Evolutionary conservation across 2,888 invertebrate genomes (phyloP).

Genomic region (Flabesymbios commensalis): DNA sequence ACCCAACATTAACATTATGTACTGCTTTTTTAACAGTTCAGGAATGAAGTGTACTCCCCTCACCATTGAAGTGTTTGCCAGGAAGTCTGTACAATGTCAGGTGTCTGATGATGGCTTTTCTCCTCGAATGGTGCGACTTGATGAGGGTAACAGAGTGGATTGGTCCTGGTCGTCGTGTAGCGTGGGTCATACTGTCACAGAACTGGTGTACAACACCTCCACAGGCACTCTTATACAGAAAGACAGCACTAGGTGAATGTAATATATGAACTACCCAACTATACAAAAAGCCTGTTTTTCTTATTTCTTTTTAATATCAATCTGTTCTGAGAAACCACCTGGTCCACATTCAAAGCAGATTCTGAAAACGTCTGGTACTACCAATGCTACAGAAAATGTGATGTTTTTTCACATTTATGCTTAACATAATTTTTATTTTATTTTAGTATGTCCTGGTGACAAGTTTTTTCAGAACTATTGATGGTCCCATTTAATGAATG

Average conservation of each 20-base stretch:
- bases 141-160: slow-evolving; percentile 55
- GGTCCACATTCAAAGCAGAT: too few relatives aligned
- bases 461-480: too few relatives aligned
- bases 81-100: slow-evolving; percentile 47
- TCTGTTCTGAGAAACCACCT: too few relatives aligned
- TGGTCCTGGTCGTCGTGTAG: slow-evolving; percentile 57
- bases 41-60: slow-evolving; percentile 56
- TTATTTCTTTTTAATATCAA: too few relatives aligned
- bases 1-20: background rate
- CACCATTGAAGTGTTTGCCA: slow-evolving; percentile 49
- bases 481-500: too few relatives aligned
- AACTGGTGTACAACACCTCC: slow-evolving; percentile 26
- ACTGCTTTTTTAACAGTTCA: slow-evolving; percentile 38
- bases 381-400: too few relatives aligned
- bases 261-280: too few relatives aligned
- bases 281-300: too few relatives aligned
- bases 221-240: slow-evolving; percentile 22
- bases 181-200: slow-evolving; percentile 26
- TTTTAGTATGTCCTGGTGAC: too few relatives aligned
- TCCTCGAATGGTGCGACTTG: slow-evolving; percentile 56
- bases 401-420: too few relatives aligned
- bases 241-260: slow-evolving; percentile 8
- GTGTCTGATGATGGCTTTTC: slow-evolving; percentile 57
- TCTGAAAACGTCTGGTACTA: too few relatives aligned
- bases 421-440: too few relatives aligned